Evolutionary conservation across 2,888 invertebrate species (phyloP), one percentile per base, ranked within the genome.

Genomic region (Dynastes hyllus): DNA sequence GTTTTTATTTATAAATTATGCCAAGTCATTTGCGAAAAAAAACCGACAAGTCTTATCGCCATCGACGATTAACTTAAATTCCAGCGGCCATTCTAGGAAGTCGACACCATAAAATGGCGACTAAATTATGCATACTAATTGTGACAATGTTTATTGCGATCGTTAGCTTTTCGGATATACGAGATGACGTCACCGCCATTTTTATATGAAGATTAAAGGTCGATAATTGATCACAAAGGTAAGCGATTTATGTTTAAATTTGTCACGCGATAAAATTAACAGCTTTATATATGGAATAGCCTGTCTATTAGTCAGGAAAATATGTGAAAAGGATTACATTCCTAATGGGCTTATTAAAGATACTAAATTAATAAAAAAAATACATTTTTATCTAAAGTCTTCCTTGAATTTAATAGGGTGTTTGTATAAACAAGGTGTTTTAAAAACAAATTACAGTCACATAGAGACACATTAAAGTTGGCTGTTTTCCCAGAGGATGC

Each of bases 1-100:
- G 27, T 27, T 61, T 75, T 75, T 75, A 75, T 75, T 61, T 61
- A 37, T 61, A 75, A 61, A 61, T 45, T 75, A 29, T 75, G 73
- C 61, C 45, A 9, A 73, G 61, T 73, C 73, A 61, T 40, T 73
- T 22, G 55, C 16, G 40, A 37, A 58, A 55, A 58, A 2, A 71
- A 40, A 45, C 2, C 45, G 45, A 8, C 45, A 45, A 0, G 8
- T 45, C 45, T 5, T 45, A n/a, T 22, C 45, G 16, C 11, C 45
- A 9, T 29, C 27, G 29, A 51, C 29, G 4, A 50, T 50, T 50
- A 45, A 16, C 53, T 53, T 40, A 45, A 50, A 69, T n/a, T 69
- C 50, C 45, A 61, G 13, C n/a, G 29, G 27, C 51, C 9, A 69
- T 51, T 69, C 51, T 29, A 69, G 29, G 69, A 51, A 69, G 29